A percentile compares a stretch with the other conserved stretches of the same genome.
phyloP scores from a whole-genome alignment of 35 echinoderm and acorn worm species.

The Apostichopus parvimensis region DNA sequence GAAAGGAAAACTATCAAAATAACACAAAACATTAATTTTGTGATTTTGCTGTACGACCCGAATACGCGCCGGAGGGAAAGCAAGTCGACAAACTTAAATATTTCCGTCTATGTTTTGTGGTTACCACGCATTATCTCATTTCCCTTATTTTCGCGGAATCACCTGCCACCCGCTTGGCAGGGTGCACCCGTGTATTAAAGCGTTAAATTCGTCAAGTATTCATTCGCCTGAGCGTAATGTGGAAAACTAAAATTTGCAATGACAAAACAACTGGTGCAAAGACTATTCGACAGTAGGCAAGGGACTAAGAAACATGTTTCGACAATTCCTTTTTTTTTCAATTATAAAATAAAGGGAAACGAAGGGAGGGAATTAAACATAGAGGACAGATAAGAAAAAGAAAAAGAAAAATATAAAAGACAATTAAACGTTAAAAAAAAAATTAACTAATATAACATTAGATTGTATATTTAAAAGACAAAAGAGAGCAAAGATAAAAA shows the following conservation, averaged over 20 bases:
- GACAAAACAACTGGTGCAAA: conserved; percentile 27
- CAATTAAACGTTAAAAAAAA: not conserved
- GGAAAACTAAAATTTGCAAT: conserved; percentile 12
- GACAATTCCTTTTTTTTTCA: not conserved
- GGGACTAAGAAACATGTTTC: conserved; percentile 10
- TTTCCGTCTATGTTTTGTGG: conserved; percentile 30
- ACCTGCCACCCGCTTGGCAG: conserved; percentile 17
- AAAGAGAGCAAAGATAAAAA: not conserved
- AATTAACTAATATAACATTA: not conserved
- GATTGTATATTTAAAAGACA: not conserved
- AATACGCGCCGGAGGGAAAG: conserved; percentile 25
- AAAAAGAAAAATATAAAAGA: not conserved
- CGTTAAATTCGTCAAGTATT: conserved; percentile 53
- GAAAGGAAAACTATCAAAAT: conserved; percentile 22
- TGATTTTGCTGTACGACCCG: conserved; percentile 40
- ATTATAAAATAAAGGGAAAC: conserved; percentile 22
- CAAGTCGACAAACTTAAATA: conserved; percentile 38
- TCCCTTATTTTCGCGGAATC: conserved; percentile 32
- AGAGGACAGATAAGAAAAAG: not conserved
- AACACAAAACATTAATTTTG: conserved; percentile 45
- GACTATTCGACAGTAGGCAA: conserved; percentile 38
- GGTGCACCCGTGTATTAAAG: conserved; percentile 42
- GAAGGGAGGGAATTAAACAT: not conserved
- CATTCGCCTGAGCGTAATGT: conserved; percentile 39
- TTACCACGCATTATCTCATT: conserved; percentile 48